Conservation (phyloP, 2,113 vertebrate species). For the Oreamnos americanus region DNA sequence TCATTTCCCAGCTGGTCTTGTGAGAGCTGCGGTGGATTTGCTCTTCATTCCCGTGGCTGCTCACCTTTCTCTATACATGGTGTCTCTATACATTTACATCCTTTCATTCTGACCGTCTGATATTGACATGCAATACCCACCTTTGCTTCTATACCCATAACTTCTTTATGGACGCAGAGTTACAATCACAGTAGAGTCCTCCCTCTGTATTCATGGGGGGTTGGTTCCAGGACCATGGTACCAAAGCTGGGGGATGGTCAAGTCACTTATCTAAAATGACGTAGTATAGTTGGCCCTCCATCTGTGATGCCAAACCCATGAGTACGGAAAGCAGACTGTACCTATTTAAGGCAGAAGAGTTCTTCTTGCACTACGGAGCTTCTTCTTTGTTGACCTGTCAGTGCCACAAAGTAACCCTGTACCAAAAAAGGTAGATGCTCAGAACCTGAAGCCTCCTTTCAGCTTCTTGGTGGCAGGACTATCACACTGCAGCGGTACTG, state of each 20-base stretch:
- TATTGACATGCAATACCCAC: too few species aligned
- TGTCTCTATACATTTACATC: neutral
- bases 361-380: neutral
- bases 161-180: neutral
- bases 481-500: fast-evolving
- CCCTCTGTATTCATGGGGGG: too few species aligned
- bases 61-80: neutral
- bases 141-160: neutral
- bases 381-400: neutral
- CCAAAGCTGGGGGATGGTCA: neutral
- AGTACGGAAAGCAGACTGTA: neutral
- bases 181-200: neutral
- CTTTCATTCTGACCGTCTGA: neutral
- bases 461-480: neutral
- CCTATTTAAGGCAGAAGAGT: neutral
- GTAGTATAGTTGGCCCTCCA: neutral
- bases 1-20: neutral
- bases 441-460: fast-evolving
- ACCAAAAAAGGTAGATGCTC: neutral
- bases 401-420: neutral
- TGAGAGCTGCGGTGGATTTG: neutral
- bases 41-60: neutral
- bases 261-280: too few species aligned
- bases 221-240: neutral
- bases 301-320: neutral